Base-by-base conservation (phyloP, 1,140 invertebrate genomes). In the Phenacoccus solenopsis region DNA sequence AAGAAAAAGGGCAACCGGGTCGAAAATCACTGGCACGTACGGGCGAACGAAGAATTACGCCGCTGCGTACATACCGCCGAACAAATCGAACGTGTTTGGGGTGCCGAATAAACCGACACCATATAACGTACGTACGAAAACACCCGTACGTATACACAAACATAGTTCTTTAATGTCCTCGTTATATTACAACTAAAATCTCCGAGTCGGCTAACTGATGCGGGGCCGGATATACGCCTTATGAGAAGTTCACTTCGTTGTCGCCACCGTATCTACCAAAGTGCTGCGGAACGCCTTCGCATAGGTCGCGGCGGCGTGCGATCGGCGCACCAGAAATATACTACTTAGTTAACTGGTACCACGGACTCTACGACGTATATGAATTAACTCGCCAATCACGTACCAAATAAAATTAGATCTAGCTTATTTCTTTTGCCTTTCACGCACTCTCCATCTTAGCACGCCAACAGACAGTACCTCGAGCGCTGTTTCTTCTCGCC, bases 21-120 rank as follows among this genome's bases (percentile, higher is more conserved):
- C 20, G 13, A 20, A 64, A 64, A 64, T 64, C 59, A 64, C 59
- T 64, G 59, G 59, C 59, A 64, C 59, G 59, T 64, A 64, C 59
- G 25, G 3, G 3, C 59, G 59, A 20, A 3, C 4, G 59, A 25
- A 64, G 59, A 64, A 25, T 64, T 64, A 64, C 59, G 25, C 12
- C 16, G 16, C 16, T 59, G 59, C 25, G 59, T 64, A 10, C 25
- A 64, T 13, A n/a, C n/a, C n/a, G n/a, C n/a, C n/a, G 25, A 64
- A 64, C 59, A 64, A 64, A 24, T 64, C 21, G 59, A 64, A 64
- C 59, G 59, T 64, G 59, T 64, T 25, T 10, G 5, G 59, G 20
- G 59, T 64, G 21, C 25, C 25, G 25, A 64, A 64, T 10, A 24
- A 22, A 24, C 38, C 38, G 20, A 3, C 38, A 16, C 38, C 16